These are phyloP conservation scores for Epinotia nisella DNA, from an alignment of 2,888 invertebrate genomes.

Conservation along the genomic window DNA sequence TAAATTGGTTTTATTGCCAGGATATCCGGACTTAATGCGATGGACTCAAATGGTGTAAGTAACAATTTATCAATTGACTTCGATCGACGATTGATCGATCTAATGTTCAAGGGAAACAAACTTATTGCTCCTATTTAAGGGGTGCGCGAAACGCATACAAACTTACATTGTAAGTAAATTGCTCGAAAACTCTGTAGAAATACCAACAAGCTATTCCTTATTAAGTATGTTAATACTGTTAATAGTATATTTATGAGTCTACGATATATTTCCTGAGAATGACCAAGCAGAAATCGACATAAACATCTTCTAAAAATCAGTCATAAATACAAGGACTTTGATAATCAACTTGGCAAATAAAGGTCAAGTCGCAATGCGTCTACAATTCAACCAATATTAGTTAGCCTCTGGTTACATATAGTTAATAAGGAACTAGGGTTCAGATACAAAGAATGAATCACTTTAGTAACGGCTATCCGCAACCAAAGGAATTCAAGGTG, in stretches of 20 bases:
- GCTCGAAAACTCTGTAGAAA: background rate
- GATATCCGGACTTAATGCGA: too few species aligned
- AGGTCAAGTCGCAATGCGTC: background rate
- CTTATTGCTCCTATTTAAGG: too few species aligned
- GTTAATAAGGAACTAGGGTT: background rate
- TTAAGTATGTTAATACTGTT: too few species aligned
- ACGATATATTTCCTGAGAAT: background rate
- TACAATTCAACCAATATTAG: background rate
- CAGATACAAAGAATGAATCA: background rate
- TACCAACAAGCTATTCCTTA: background rate
- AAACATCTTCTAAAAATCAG: background rate
- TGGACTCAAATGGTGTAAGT: too few species aligned
- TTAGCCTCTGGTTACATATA: background rate
- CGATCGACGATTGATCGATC: too few species aligned
- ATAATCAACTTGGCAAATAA: background rate
- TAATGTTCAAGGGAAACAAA: too few species aligned
- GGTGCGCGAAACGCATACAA: too few species aligned
- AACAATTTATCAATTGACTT: too few species aligned
- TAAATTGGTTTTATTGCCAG: too few species aligned
- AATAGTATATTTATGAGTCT: background rate
- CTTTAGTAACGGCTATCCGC: too few species aligned
- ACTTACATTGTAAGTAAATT: background rate
- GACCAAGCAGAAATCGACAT: background rate
- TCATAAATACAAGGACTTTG: background rate
- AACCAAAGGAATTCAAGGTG: too few species aligned